Conservation (phyloP, 2,888 invertebrate genomes). For the Tenthredo distinguenda region DNA sequence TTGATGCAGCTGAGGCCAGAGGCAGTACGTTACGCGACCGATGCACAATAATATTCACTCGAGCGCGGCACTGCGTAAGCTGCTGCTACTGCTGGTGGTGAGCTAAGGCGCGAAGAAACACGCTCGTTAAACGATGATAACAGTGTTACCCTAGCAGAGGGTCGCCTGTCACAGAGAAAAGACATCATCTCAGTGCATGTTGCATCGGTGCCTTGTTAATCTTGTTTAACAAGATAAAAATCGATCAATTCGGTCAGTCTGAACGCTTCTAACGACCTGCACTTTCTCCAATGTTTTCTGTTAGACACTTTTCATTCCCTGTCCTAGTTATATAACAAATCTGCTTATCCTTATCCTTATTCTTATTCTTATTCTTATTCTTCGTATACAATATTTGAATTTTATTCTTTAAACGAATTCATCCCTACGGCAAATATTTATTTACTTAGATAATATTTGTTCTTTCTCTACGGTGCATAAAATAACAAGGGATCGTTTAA, state of each 20-base stretch:
- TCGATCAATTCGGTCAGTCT: neutral
- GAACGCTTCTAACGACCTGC: neutral
- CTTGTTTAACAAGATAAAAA: neutral
- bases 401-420: neutral
- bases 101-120: neutral
- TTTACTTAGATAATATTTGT: neutral
- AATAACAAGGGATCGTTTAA: neutral
- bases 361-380: neutral
- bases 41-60: constrained; percentile 15
- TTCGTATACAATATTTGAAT: neutral
- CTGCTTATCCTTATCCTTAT: neutral
- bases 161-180: constrained; percentile 30
- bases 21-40: constrained; percentile 8
- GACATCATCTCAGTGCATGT: constrained; percentile 19
- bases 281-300: neutral
- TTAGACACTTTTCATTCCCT: neutral
- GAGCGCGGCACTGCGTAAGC: neutral
- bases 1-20: neutral
- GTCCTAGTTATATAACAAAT: neutral
- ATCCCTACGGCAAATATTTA: neutral
- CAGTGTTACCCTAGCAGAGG: constrained; percentile 21
- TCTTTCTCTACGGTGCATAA: neutral
- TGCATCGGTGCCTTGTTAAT: neutral
- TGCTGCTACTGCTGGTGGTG: neutral
- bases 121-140: neutral